Evolutionary conservation across 2,888 invertebrate species (phyloP), one percentile per base, ranked within the genome.

Genomic region (Drosophila anceps): DNA sequence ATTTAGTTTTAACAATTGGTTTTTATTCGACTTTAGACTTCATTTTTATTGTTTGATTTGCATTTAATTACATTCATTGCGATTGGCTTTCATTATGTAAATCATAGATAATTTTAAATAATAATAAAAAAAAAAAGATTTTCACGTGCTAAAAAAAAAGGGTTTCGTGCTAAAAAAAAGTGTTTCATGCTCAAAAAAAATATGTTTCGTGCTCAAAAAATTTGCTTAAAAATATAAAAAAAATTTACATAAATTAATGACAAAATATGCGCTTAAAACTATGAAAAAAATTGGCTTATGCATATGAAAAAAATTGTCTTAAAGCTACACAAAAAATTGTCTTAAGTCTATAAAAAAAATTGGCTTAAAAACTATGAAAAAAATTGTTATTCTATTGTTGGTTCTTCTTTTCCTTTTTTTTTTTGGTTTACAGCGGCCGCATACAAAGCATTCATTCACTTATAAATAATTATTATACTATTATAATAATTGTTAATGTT

Each of bases 151-250:
- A 41, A 46, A 59, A 41, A 68, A 69, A 64, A 69, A 54, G n/a
- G 8, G 15, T 31, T 78, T 46, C 76, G 79, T 44, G 44, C 44
- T 44, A 7, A 44, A 44, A 44, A 44, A 43, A 77, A 3, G 1
- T 13, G 43, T 35, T 66, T 54, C 79, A 59, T 88, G 86, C 69
- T 76, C 64, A 84, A 85, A 86, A 84, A 83, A 82, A 81, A 73
- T 10, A 48, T 60, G 69, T 50, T 76, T 71, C 85, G 72, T 85
- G 85, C 65, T 65, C 85, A 81, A 81, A 81, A 59, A 76, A 59
- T 33, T 41, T 20, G 9, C 75, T 79, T 82, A 70, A 35, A 13
- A 3, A 2, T 81, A 73, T 46, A 74, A 76, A 67, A 73, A 70
- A 68, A 75, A 15, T 13, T 50, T 18, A 12, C n/a, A 12, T 31